A percentile compares a stretch with the other conserved stretches of the same genome.
Evolutionary conservation across 2,888 invertebrate genomes (phyloP).

Genomic region (Dysmachus trigonus): DNA sequence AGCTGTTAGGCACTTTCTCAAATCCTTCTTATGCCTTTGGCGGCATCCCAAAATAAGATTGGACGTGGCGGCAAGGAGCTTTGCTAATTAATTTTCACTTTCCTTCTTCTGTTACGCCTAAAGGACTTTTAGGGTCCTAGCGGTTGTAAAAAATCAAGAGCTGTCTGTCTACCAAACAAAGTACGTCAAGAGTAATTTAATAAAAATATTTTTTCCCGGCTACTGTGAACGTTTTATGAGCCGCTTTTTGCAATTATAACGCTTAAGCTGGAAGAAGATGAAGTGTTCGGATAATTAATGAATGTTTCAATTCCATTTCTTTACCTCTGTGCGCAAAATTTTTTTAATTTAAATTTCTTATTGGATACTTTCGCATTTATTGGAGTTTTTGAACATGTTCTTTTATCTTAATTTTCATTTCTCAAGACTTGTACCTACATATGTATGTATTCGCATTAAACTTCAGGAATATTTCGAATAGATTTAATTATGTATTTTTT

Average conservation of each 20-base stretch:
- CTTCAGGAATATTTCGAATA: no score
- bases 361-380: not conserved
- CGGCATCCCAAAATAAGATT: slow-evolving; percentile 46
- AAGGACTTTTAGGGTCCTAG: slow-evolving; percentile 4
- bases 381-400: not conserved
- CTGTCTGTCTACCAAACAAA: not conserved
- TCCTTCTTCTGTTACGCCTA: not conserved
- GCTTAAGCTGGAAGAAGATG: not conserved
- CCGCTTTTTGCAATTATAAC: not conserved
- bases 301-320: not conserved
- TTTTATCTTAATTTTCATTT: no score
- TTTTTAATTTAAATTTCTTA: not conserved
- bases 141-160: not conserved
- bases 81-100: slow-evolving; percentile 49
- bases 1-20: slow-evolving; percentile 14
- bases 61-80: slow-evolving; percentile 47
- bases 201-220: not conserved
- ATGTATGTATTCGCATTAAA: not conserved
- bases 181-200: not conserved
- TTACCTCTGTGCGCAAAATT: not conserved
- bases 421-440: no score
- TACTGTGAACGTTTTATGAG: not conserved
- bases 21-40: not conserved
- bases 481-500: no score
- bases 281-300: not conserved